These are phyloP conservation scores for Trichoplusia ni DNA, from an alignment of 1,140 invertebrate genomes.

Conservation along the genomic window DNA sequence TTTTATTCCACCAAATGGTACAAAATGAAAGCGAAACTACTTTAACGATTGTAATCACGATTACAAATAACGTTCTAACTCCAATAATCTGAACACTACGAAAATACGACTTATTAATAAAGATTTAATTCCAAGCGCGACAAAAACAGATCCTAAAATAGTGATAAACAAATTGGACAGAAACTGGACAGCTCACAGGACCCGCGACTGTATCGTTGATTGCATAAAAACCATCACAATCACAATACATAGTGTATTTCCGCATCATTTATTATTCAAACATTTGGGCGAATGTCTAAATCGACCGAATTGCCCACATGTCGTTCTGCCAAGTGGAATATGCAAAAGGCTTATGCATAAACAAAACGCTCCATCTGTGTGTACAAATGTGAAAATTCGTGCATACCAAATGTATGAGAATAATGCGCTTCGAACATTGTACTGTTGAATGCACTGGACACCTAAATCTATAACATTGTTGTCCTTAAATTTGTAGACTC, in stretches of 20 bases:
- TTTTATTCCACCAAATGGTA: too few relatives aligned
- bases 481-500: too few relatives aligned
- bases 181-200: not conserved
- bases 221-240: not conserved
- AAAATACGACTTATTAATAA: too few relatives aligned
- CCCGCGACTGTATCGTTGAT: not conserved
- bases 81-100: too few relatives aligned
- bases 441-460: too few relatives aligned
- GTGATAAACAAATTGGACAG: not conserved
- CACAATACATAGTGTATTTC: conserved; percentile 5
- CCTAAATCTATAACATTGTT: too few relatives aligned
- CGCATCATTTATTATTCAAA: conserved; percentile 9
- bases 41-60: too few relatives aligned
- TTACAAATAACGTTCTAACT: too few relatives aligned
- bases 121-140: too few relatives aligned
- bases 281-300: not conserved
- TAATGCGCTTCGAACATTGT: conserved; percentile 8
- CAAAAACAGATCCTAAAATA: too few relatives aligned
- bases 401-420: conserved; percentile 1
- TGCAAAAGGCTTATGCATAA: conserved; percentile 31
- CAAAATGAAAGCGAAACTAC: too few relatives aligned
- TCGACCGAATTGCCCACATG: conserved; percentile 23
- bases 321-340: conserved; percentile 10
- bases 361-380: conserved; percentile 22
- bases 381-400: conserved; percentile 7